Evolutionary conservation across 2,888 invertebrate genomes (phyloP).

Genomic region (Heliothis peltigera): DNA sequence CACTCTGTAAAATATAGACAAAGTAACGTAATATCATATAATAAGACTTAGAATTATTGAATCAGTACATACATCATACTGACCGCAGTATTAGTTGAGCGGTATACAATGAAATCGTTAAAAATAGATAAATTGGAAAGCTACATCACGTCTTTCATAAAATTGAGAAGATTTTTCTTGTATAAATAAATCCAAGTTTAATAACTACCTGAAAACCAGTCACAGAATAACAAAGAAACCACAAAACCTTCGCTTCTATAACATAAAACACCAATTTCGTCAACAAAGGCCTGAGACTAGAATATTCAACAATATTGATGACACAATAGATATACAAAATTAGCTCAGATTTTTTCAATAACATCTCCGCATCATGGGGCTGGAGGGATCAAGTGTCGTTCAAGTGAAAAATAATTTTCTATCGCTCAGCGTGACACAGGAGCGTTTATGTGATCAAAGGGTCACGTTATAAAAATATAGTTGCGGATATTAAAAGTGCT

Average conservation of each 20-base stretch:
- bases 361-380: slow-evolving; percentile 26
- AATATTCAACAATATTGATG: slow-evolving; percentile 22
- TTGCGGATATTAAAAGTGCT: slow-evolving; percentile 59
- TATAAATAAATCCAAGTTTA: background rate
- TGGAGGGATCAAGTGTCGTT: slow-evolving; percentile 38
- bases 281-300: slow-evolving; percentile 11
- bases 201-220: background rate
- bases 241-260: background rate
- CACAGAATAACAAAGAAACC: background rate
- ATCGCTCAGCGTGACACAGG: slow-evolving; percentile 53
- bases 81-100: too few relatives aligned
- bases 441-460: slow-evolving; percentile 63
- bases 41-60: too few relatives aligned
- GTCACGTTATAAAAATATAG: slow-evolving; percentile 44
- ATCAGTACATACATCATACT: too few relatives aligned
- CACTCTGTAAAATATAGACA: background rate
- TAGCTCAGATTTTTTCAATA: slow-evolving; percentile 45
- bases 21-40: too few relatives aligned
- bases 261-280: background rate
- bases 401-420: slow-evolving; percentile 62
- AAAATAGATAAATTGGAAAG: too few relatives aligned
- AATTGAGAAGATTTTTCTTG: background rate
- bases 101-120: too few relatives aligned
- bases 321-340: slow-evolving; percentile 36
- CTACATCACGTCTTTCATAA: too few relatives aligned